Conservation (phyloP, 2,113 vertebrate genomes). For the Calyptomena viridis region DNA sequence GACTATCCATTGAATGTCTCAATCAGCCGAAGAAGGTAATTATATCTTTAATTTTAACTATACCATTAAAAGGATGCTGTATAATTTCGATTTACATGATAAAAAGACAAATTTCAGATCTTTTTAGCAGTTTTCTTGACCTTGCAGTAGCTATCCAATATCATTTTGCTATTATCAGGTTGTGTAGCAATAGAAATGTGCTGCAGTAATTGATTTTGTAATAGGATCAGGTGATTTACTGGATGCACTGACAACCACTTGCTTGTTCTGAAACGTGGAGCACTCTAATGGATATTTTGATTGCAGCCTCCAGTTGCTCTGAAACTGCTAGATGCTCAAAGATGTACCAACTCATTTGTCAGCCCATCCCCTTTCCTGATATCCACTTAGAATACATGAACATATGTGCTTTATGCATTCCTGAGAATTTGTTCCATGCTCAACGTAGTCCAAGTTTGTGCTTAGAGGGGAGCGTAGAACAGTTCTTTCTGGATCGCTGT, state of each 20-base stretch:
- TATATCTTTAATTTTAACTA: slow-evolving; percentile 70
- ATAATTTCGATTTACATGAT: slow-evolving; percentile 53
- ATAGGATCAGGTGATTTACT: slow-evolving; percentile 94
- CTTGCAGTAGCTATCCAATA: slow-evolving; percentile 80
- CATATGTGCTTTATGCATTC: neutral
- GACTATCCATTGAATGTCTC: slow-evolving; percentile 87
- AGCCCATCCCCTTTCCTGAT: neutral
- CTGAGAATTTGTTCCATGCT: neutral
- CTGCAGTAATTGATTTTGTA: slow-evolving; percentile 95
- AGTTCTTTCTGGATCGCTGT: neutral
- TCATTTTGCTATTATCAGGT: slow-evolving; percentile 81
- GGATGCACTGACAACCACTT: slow-evolving; percentile 85
- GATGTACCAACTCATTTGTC: slow-evolving; percentile 43
- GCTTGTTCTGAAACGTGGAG: slow-evolving; percentile 79
- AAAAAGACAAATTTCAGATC: slow-evolving; percentile 66
- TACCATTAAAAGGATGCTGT: slow-evolving; percentile 53
- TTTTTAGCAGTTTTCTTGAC: slow-evolving; percentile 77
- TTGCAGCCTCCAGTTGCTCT: slow-evolving; percentile 72
- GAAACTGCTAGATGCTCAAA: slow-evolving; percentile 70
- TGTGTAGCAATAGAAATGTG: slow-evolving; percentile 81
- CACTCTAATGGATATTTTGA: slow-evolving; percentile 84
- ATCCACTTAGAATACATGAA: neutral
- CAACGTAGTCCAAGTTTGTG: neutral
- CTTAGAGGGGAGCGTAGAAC: neutral
- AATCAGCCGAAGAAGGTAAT: slow-evolving; percentile 96